Base-by-base conservation (phyloP, 1,140 invertebrate genomes). In the Scaptomyza graminum region DNA sequence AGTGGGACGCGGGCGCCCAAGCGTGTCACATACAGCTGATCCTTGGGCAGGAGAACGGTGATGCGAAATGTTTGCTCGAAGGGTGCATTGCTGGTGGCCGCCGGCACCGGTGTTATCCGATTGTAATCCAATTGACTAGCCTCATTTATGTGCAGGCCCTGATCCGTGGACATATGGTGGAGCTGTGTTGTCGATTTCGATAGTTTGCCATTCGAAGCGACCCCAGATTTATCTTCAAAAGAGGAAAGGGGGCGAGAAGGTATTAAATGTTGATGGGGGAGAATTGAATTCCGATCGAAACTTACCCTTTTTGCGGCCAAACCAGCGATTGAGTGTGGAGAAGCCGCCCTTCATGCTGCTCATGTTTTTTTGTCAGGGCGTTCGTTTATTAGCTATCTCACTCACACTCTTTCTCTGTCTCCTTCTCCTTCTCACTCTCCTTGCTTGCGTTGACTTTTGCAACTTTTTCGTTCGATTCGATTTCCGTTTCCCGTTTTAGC, bases 1-100 rank as follows among this genome's bases (percentile, higher is more conserved):
- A 46, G 93, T 92, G 59, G 94, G 94, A 90, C 94, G 93, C 55
- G 95, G 94, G 89, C 95, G 94, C 61, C 91, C 43, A 92, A 39
- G 0, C 91, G 77, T 12, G 84, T 68, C 56, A 92, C 91, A 88
- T 95, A 96, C 18, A 97, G 93, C 92, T 98, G 96, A 91, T 96
- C 96, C 55, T 95, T 94, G 9, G 97, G 97, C 64, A 98, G 92
- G 90, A 97, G 95, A n/a, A 98, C 95, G 5, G 91, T 92, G 16
- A 92, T 92, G 49, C 91, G 89, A 52, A 92, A 92, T 12, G 91
- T 92, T 69, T 92, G 91, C 73, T 92, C 91, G 34, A 92, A 92
- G 16, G 91, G 91, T 8, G 91, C 91, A 70, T 91, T 92, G 59
- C 80, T 90, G 46, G 90, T 91, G 54, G 88, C 84, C 28, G 80